Base-by-base conservation (phyloP, 2,797 vertebrate genomes). In the Epinephelus coioides region DNA sequence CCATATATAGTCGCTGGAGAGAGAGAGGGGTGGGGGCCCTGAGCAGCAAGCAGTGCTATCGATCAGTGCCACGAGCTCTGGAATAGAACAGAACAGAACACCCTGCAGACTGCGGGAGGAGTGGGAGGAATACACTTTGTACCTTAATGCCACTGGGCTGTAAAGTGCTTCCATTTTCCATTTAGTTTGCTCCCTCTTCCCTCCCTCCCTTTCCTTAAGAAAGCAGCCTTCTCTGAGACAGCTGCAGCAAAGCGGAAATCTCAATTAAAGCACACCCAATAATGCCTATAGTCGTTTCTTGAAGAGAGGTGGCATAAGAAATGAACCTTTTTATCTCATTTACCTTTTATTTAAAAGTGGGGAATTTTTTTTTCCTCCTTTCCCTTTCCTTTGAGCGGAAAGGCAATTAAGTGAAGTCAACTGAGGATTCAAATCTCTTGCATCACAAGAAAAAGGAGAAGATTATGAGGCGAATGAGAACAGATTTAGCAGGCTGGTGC, bases 351-450 rank as follows among this genome's bases (percentile, higher is more conserved):
- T 95, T 95, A 94, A 95, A 91, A 94, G 92, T 91, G 89, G 82
- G 84, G 91, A 76, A 65, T 44, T 81, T 82, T 90, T 30, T 83
- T 83, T 79, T 64, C 30, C 19, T 69, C 73, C 40, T 76, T 69
- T 73, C 30, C 87, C 71, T 93, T 93, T 91, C 90, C 89, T 94
- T 94, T 94, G 92, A 95, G 93, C 92, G 85, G 93, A 96, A 96
- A 96, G 93, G 94, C 95, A 96, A 95, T 96, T 96, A 96, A 95
- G 91, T 93, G 94, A 94, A 95, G 94, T 95, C 95, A 95, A 92
- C 94, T 95, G 92, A 95, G 94, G 92, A 95, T 95, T 94, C 86
- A 95, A 94, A 95, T 94, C 91, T 94, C 89, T 92, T 92, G 93
- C 92, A 96, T 95, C 94, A 87, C 85, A 86, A 88, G 92, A 89